Conservation (phyloP, 2,888 invertebrate genomes). For the Gasteruption jaculator region DNA sequence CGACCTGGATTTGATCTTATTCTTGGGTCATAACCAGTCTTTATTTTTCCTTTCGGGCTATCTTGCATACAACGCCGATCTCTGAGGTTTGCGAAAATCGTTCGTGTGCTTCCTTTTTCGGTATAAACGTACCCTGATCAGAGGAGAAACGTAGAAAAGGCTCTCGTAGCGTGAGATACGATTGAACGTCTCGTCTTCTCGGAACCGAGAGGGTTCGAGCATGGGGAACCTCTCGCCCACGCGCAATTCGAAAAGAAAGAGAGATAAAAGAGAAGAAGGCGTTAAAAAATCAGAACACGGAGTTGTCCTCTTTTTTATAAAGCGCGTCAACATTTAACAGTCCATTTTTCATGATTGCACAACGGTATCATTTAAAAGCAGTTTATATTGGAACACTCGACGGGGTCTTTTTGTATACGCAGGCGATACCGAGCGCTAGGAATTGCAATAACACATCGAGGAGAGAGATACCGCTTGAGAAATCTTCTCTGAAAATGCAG, state of each 20-base stretch:
- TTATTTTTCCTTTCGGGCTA: no score
- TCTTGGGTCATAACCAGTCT: no score
- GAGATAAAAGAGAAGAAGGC: neutral
- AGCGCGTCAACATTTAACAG: neutral
- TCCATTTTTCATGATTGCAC: neutral
- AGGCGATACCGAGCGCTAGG: no score
- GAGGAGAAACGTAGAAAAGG: no score
- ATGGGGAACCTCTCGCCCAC: conserved; percentile 35
- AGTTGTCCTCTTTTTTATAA: neutral
- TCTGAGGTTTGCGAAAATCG: no score
- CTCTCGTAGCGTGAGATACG: conserved; percentile 27
- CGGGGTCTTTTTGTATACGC: no score
- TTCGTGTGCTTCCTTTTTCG: neutral
- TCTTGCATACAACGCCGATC: no score
- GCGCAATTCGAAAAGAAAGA: conserved; percentile 14
- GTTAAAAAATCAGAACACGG: neutral
- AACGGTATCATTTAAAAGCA: no score
- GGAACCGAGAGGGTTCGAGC: conserved; percentile 33
- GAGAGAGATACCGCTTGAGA: conserved; percentile 17
- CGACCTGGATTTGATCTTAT: no score
- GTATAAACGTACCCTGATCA: neutral
- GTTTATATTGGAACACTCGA: no score
- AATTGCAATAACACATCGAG: no score
- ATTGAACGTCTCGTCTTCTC: conserved; percentile 34
- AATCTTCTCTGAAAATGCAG: conserved; percentile 13